A percentile compares a stretch with the other conserved stretches of the same genome.
These are phyloP conservation scores for Drosophila truncata DNA, from an alignment of 1,140 invertebrate genomes.

Conservation along the genomic window DNA sequence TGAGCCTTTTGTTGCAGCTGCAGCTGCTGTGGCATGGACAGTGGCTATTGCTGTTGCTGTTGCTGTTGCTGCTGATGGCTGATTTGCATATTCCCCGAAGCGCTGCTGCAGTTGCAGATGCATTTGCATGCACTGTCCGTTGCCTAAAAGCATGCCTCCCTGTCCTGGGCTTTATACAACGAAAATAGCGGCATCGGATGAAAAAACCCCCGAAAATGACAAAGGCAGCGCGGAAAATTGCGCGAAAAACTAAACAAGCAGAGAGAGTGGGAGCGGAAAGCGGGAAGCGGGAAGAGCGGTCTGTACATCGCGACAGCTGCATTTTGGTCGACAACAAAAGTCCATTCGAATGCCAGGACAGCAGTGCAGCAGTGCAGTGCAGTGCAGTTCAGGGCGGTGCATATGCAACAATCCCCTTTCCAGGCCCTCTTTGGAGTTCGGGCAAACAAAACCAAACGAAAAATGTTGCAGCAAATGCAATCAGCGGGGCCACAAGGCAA, in stretches of 20 bases:
- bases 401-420: constrained; percentile 4
- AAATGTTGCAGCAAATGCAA: constrained; percentile 62
- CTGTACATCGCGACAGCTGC: constrained; percentile 58
- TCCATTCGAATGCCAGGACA: constrained; percentile 60
- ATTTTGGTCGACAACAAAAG: constrained; percentile 67
- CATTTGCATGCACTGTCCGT: constrained; percentile 51
- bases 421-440: not conserved
- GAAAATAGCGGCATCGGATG: constrained; percentile 42
- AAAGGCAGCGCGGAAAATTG: constrained; percentile 80
- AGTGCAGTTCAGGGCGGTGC: constrained; percentile 36
- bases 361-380: constrained; percentile 42
- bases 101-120: constrained; percentile 67
- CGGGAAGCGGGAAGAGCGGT: not conserved
- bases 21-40: constrained; percentile 29
- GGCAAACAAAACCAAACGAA: constrained; percentile 50
- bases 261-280: not conserved
- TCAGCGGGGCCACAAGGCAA: constrained; percentile 31
- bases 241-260: constrained; percentile 80
- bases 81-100: constrained; percentile 83
- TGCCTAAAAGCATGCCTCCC: constrained; percentile 65
- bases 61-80: constrained; percentile 67
- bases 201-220: constrained; percentile 63
- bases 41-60: constrained; percentile 44
- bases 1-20: constrained; percentile 56
- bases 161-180: constrained; percentile 55